These are phyloP conservation scores for Dicyrtoma fusca DNA, from an alignment of 2,888 invertebrate species.

Conservation along the genomic window DNA sequence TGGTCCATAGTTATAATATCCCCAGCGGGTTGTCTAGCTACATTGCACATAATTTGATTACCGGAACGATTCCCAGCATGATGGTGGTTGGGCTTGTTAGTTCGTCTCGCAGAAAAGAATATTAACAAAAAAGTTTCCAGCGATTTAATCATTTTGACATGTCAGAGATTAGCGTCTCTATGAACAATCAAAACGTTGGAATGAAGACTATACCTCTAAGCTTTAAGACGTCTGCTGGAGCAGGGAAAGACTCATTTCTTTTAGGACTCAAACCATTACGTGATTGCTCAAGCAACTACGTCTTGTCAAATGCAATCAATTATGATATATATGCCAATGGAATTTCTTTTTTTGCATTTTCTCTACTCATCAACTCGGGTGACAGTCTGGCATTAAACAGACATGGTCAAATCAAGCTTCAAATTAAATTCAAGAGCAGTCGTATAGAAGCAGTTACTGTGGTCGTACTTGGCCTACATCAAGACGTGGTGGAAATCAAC, in stretches of 20 bases:
- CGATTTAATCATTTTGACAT: neutral
- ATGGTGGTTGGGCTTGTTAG: too few relatives aligned
- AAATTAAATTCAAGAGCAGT: neutral
- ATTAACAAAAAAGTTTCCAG: too few relatives aligned
- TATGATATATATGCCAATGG: conserved; percentile 2
- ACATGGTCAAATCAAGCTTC: neutral
- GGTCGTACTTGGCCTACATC: neutral
- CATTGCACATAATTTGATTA: too few relatives aligned
- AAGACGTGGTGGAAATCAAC: neutral
- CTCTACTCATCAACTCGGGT: neutral
- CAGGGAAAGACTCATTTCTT: neutral
- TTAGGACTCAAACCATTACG: neutral
- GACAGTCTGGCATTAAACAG: neutral
- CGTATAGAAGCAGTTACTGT: neutral
- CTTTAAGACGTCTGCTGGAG: too few relatives aligned
- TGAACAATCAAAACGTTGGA: too few relatives aligned
- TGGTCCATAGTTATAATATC: too few relatives aligned
- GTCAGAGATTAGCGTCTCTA: too few relatives aligned
- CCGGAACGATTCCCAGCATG: too few relatives aligned
- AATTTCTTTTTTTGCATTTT: neutral
- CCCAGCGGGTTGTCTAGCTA: too few relatives aligned
- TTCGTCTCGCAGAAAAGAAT: too few relatives aligned
- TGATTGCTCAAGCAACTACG: neutral
- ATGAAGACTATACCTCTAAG: neutral
- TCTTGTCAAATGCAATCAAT: neutral